These are phyloP conservation scores for Cistogaster globosa DNA, from an alignment of 2,888 invertebrate species.

Conservation along the genomic window DNA sequence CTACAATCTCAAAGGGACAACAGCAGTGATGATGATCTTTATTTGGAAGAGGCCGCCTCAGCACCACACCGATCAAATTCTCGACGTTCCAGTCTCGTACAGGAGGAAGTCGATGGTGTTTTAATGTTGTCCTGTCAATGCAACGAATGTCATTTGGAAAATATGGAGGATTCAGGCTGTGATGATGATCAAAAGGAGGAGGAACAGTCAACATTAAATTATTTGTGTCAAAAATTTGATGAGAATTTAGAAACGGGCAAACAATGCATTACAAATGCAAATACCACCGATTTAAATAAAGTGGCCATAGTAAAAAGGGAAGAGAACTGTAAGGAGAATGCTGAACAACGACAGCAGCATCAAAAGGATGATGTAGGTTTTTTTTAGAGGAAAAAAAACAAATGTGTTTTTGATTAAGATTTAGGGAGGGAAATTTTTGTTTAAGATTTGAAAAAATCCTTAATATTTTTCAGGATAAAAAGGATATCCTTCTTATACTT, in stretches of 20 bases:
- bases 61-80: constrained; percentile 12
- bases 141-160: constrained; percentile 75
- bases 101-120: constrained; percentile 29
- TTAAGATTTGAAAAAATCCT: too few species aligned
- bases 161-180: constrained; percentile 79
- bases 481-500: too few species aligned
- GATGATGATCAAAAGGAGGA: constrained; percentile 79
- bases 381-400: not conserved
- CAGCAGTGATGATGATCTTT: constrained; percentile 56
- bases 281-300: constrained; percentile 59
- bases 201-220: constrained; percentile 79
- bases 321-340: constrained; percentile 15
- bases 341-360: constrained; percentile 15
- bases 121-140: constrained; percentile 72
- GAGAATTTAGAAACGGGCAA: constrained; percentile 80
- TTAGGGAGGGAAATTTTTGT: too few species aligned
- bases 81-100: constrained; percentile 71
- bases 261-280: constrained; percentile 55
- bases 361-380: constrained; percentile 64
- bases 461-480: too few species aligned
- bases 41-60: constrained; percentile 12
- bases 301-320: constrained; percentile 58
- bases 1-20: constrained; percentile 69
- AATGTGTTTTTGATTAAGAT: not conserved
- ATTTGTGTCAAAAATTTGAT: constrained; percentile 83